Base-by-base conservation (phyloP, 2,888 invertebrate species). In the Podotricha telesiphe region DNA sequence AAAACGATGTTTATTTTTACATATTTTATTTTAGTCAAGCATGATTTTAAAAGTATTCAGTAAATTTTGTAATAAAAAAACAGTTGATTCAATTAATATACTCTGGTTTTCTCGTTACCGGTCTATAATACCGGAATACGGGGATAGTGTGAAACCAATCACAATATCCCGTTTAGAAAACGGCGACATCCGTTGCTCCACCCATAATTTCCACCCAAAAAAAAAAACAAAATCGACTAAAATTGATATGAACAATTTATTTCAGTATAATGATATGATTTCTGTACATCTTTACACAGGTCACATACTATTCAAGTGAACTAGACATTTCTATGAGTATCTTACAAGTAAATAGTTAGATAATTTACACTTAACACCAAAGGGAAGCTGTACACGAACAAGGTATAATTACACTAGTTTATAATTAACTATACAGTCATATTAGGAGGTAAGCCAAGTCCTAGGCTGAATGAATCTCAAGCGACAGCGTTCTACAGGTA, bases 221-320 rank as follows among this genome's bases (percentile, higher is more conserved):
- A 11, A 11, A 50, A 42, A 51, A 67, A 65, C 65, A 66, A 74
- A 68, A 63, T n/a, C n/a, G n/a, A 86, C 85, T 68, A 13, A 53
- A 50, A 75, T 83, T 86, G 89, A 91, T 92, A 92, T 89, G 90
- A 91, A 91, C 91, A 89, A 87, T 91, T 93, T 91, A 92, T 91
- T 93, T 90, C 87, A 90, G 87, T 89, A 87, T 85, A 86, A 86
- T 91, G 92, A 93, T 93, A 93, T 93, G 92, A 91, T 91, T 91
- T 93, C 92, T 93, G 91, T 93, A 91, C 92, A 92, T 82, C 84
- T 90, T 89, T 91, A 90, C 88, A 91, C 85, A 86, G 82, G 84
- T 88, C 87, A 86, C 87, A 85, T 89, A 91, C 91, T 91, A 91
- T 89, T 88, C 86, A 88, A 87, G 87, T 89, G 89, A 90, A 91